Conservation (phyloP, 2,888 invertebrate species). For the Arenicola marina region DNA sequence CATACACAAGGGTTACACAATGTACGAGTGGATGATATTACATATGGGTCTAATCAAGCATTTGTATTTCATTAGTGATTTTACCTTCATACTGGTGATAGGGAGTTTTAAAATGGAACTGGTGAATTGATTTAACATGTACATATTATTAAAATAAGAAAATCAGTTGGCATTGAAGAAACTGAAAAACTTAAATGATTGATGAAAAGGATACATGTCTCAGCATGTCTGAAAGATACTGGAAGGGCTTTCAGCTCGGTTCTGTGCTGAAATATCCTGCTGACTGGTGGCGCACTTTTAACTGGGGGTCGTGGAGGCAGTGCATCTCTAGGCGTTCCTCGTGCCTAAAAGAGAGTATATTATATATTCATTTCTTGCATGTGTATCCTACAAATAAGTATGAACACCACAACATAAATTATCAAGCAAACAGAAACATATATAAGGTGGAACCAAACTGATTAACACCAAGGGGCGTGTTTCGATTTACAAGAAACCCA, state of each 20-base stretch:
- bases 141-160: background rate
- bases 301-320: constrained; percentile 59
- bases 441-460: too few species aligned
- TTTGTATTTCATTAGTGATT: too few species aligned
- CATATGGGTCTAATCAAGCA: too few species aligned
- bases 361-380: too few species aligned
- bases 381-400: too few species aligned
- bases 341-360: too few species aligned
- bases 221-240: constrained; percentile 50
- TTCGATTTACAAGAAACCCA: too few species aligned
- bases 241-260: constrained; percentile 49
- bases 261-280: constrained; percentile 52
- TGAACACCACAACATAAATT: too few species aligned
- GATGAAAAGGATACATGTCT: constrained; percentile 49
- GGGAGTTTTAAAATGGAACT: background rate
- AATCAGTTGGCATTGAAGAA: background rate
- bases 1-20: background rate
- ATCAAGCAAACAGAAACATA: too few species aligned
- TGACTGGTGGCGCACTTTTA: constrained; percentile 59
- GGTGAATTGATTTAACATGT: background rate
- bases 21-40: too few species aligned
- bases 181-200: background rate
- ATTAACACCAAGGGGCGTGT: too few species aligned
- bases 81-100: background rate
- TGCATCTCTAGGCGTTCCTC: constrained; percentile 52